Base-by-base conservation (phyloP, 2,888 invertebrate genomes). In the Apodemia duryi region DNA sequence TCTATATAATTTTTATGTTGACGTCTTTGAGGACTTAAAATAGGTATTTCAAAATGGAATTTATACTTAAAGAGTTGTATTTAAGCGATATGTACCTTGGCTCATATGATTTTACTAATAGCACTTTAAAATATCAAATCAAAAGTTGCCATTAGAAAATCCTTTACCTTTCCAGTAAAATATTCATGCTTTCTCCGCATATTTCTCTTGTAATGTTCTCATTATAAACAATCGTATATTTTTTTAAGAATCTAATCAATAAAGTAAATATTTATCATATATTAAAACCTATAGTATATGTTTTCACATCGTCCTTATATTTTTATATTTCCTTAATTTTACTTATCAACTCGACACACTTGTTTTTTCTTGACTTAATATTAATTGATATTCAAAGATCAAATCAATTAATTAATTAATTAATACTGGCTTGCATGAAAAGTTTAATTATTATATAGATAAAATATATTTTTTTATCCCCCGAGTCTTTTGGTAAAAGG, bases 281-380 rank as follows among this genome's bases (percentile, higher is more conserved):
- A 57, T 57, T 57, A 57, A 11, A 13, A 10, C 13, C 10, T 57
- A 57, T 13, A 57, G 11, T 32, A 32, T 32, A 57, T 57, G 57
- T 57, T 57, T 57, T 57, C 29, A 57, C 13, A 57, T 57, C 28
- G 11, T 1, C 13, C 32, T 57, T 32, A 29, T 29, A 57, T 32
- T 11, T 57, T 29, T 57, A 57, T 57, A 57, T 32, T 57, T 57
- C 32, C 57, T 28, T 29, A 29, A 57, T 57, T 29, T 57, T 57
- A 57, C 11, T 29, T 32, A 57, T 29, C 52, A 46, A 46, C 13
- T 11, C 32, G 57, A 57, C 57, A 57, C 13, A 57, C 28, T 29
- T 57, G 32, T 57, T 57, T 57, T 57, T 57, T 32, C 32, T 57
- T 32, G 32, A 10, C 13, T 46, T 46, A 46, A 28, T 29, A 32